Conservation (phyloP, 1,140 invertebrate species). For the Neomicropteryx cornuta region DNA sequence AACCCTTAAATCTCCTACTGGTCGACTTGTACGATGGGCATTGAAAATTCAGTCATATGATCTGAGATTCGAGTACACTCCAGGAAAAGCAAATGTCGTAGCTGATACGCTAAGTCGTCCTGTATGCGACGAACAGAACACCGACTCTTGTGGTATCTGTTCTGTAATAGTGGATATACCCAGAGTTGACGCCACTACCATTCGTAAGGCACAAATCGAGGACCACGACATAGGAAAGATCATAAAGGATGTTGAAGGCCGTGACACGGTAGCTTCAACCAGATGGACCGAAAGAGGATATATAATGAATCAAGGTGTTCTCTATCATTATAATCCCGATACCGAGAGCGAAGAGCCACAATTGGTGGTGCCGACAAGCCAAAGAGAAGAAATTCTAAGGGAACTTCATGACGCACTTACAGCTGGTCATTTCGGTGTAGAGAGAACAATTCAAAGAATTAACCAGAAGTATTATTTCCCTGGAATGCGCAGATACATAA, state of each 20-base stretch:
- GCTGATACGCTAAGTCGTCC: conserved; percentile 12
- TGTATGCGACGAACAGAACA: background rate
- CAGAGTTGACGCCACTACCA: conserved; percentile 1
- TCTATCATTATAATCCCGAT: conserved; percentile 9
- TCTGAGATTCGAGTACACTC: conserved; percentile 11
- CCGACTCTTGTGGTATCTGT: conserved; percentile 10
- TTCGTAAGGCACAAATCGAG: conserved; percentile 12
- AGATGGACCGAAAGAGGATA: conserved; percentile 9
- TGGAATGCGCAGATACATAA: conserved; percentile 14
- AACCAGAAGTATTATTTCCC: too few species aligned
- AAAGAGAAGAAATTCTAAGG: conserved; percentile 6
- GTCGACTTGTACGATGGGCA: conserved; percentile 27
- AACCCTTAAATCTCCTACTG: conserved; percentile 23
- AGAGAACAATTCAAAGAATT: conserved; percentile 13
- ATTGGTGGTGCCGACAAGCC: conserved; percentile 10
- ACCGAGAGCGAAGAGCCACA: conserved; percentile 12
- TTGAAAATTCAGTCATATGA: conserved; percentile 26
- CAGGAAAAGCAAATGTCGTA: conserved; percentile 16
- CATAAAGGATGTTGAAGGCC: conserved; percentile 11
- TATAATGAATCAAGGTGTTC: conserved; percentile 6
- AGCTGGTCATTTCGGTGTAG: conserved; percentile 19
- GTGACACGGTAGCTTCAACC: conserved; percentile 3
- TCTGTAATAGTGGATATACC: conserved; percentile 12
- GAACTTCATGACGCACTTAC: conserved; percentile 17
- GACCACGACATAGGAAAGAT: conserved; percentile 18